These are phyloP conservation scores for Astyanax mexicanus DNA, from an alignment of 2,797 vertebrate species.

Conservation along the genomic window DNA sequence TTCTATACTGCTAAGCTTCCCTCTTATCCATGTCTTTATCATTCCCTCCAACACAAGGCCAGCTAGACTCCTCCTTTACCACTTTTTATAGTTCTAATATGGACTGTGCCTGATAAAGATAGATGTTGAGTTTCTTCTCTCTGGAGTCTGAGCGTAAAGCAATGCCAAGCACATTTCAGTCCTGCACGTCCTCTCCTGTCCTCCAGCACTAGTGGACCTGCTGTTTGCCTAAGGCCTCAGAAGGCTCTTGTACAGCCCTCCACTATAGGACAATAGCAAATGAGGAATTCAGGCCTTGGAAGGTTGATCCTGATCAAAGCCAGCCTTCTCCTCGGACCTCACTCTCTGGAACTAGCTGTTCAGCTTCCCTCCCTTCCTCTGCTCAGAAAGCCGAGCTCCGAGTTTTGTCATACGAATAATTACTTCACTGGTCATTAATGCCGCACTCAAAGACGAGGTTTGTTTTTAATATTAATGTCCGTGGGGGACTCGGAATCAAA, in stretches of 20 bases:
- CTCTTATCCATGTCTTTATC: constrained; percentile 22
- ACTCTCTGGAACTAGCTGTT: constrained; percentile 22
- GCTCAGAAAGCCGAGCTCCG: constrained; percentile 43
- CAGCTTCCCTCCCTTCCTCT: constrained; percentile 34
- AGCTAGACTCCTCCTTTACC: constrained; percentile 19
- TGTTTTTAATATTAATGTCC: constrained; percentile 61
- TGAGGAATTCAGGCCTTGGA: constrained; percentile 44
- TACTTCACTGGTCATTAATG: constrained; percentile 51
- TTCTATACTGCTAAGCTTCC: background rate
- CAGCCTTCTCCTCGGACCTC: constrained; percentile 4
- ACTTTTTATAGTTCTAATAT: background rate
- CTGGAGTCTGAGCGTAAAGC: constrained; percentile 54
- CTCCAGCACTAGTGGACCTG: constrained; percentile 15
- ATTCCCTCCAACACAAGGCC: constrained; percentile 17
- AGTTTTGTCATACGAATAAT: constrained; percentile 56
- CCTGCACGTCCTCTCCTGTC: constrained; percentile 38
- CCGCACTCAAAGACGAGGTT: constrained; percentile 42
- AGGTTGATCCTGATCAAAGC: constrained; percentile 55
- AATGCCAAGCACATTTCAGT: constrained; percentile 56
- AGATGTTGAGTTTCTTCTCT: constrained; percentile 48
- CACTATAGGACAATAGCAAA: constrained; percentile 36
- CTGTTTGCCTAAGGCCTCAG: constrained; percentile 57
- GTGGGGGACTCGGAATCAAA: constrained; percentile 56
- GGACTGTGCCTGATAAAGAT: constrained; percentile 34
- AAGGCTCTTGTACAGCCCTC: constrained; percentile 42